These are phyloP conservation scores for Notarius lentiginosus DNA, from an alignment of 2,113 vertebrate species.

Conservation along the genomic window DNA sequence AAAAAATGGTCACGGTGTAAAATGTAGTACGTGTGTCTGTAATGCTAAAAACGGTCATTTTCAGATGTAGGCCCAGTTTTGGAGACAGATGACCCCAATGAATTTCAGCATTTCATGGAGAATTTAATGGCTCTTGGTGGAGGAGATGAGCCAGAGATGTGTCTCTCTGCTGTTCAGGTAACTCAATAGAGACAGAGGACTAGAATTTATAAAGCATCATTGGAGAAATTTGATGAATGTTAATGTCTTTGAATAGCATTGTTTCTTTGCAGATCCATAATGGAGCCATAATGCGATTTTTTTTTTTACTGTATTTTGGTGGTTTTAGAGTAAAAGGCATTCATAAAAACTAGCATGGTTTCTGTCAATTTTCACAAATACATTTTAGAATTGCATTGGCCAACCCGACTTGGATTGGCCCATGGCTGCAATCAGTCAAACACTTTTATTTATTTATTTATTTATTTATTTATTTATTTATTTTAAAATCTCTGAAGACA, in stretches of 20 bases:
- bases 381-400: neutral
- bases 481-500: too few relatives aligned
- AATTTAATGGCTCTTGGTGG: constrained; percentile 77
- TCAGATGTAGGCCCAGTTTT: constrained; percentile 80
- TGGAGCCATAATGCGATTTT: neutral
- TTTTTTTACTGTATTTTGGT: neutral
- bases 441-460: neutral
- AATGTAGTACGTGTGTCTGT: neutral
- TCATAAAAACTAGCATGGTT: neutral
- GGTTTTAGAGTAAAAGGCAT: neutral
- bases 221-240: neutral
- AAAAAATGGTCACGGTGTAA: neutral
- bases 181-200: neutral
- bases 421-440: neutral
- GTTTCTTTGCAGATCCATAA: neutral
- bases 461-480: too few relatives aligned
- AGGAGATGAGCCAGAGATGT: constrained; percentile 88
- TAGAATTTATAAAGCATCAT: neutral
- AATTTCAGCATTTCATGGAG: constrained; percentile 75
- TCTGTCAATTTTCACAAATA: neutral
- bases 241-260: neutral
- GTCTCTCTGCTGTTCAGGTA: constrained; percentile 82
- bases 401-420: neutral
- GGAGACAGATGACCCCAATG: constrained; percentile 75
- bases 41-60: neutral